A percentile compares a stretch with the other conserved stretches of the same genome.
phyloP scores from a whole-genome alignment of 2,113 vertebrate species.

The Penelope pileata region DNA sequence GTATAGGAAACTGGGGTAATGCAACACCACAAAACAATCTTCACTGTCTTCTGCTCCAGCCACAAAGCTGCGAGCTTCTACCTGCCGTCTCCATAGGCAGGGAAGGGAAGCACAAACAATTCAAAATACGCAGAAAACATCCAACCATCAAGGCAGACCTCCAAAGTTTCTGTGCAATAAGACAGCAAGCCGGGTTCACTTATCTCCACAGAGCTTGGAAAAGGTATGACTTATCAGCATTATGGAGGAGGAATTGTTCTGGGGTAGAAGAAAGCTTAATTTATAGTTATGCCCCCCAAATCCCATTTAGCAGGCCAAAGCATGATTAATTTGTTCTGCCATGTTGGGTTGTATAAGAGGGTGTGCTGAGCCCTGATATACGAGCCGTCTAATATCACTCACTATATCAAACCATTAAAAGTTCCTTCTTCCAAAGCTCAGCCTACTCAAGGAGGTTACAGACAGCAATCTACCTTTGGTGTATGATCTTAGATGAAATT shows the following conservation, averaged over 20 bases:
- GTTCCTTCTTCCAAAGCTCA: background rate
- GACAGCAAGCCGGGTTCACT: background rate
- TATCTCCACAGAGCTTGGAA: background rate
- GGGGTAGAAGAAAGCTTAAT: background rate
- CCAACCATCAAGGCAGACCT: background rate
- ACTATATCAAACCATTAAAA: background rate
- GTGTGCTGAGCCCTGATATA: background rate
- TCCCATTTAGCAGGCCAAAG: background rate
- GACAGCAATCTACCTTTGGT: background rate
- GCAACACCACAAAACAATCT: background rate
- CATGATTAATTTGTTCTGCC: background rate
- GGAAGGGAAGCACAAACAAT: background rate
- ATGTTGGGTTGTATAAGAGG: background rate
- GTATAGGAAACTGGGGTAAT: constrained; percentile 24
- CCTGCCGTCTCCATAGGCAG: constrained; percentile 12
- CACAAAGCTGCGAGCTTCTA: constrained; percentile 33
- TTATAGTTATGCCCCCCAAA: background rate
- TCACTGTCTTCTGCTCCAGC: constrained; percentile 4
- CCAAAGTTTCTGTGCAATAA: background rate
- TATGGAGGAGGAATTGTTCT: background rate
- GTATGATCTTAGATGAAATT: background rate
- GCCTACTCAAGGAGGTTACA: background rate
- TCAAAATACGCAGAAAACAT: constrained; percentile 26
- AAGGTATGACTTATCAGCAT: background rate
- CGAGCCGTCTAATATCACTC: background rate